Conservation (phyloP, 2,113 vertebrate species). For the Microcebus griseorufus region DNA sequence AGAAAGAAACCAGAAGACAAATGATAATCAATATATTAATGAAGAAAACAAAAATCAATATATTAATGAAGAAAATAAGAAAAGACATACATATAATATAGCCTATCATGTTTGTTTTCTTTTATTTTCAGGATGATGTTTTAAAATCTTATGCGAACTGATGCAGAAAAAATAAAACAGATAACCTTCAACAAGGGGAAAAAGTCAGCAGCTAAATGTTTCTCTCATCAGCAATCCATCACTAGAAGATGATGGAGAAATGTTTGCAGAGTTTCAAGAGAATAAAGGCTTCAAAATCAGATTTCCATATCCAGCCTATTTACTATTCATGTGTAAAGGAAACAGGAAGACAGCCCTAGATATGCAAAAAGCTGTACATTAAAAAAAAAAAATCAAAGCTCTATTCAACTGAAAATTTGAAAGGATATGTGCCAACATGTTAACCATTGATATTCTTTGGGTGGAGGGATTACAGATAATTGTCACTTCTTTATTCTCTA, state of each 20-base stretch:
- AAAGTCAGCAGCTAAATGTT: not conserved
- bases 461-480: not conserved
- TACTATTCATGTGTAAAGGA: not conserved
- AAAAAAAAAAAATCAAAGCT: not conserved
- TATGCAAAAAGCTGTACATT: not conserved
- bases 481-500: not conserved
- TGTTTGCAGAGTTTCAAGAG: not conserved
- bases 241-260: not conserved
- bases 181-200: not conserved
- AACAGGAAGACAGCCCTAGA: not conserved
- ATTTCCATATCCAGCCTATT: not conserved
- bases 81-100: not conserved
- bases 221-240: not conserved
- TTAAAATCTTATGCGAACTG: not conserved
- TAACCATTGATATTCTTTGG: not conserved
- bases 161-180: not conserved
- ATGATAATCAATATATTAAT: not conserved
- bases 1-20: not conserved
- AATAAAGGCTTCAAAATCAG: not conserved
- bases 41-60: not conserved
- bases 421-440: not conserved
- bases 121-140: not conserved
- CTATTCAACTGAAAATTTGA: not conserved
- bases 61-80: slow-evolving; percentile 1
- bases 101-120: not conserved